These are phyloP conservation scores for Sciaenops ocellatus DNA, from an alignment of 2,797 vertebrate genomes.

Conservation along the genomic window DNA sequence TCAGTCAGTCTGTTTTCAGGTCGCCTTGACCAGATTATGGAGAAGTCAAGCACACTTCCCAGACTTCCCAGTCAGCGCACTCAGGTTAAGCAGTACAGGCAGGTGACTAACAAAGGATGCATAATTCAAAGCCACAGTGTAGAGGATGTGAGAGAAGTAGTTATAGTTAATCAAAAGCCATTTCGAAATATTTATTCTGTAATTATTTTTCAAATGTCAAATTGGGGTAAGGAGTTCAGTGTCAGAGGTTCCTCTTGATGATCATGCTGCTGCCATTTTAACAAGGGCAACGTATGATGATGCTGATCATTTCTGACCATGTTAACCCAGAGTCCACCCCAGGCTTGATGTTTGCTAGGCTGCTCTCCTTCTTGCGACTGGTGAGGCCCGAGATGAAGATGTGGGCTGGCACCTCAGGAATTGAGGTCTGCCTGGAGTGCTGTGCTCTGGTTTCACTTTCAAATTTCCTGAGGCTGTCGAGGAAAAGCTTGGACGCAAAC, in stretches of 20 bases:
- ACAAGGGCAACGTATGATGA: constrained; percentile 45
- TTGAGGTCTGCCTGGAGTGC: constrained; percentile 38
- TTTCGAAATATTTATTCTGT: constrained; percentile 6
- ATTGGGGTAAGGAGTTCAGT: too few relatives aligned
- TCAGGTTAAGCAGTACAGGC: not conserved
- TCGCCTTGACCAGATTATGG: too few relatives aligned
- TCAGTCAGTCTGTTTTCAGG: too few relatives aligned
- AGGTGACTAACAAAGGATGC: not conserved
- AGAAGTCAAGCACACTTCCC: too few relatives aligned
- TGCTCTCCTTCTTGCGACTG: constrained; percentile 40
- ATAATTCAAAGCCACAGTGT: not conserved
- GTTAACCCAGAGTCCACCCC: constrained; percentile 50
- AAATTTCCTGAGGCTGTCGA: constrained; percentile 33
- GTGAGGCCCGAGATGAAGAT: constrained; percentile 43
- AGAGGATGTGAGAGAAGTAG: not conserved
- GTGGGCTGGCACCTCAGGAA: constrained; percentile 42
- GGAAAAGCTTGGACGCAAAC: constrained; percentile 24
- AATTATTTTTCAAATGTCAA: not conserved
- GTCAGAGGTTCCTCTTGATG: not conserved
- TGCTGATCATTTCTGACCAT: constrained; percentile 57
- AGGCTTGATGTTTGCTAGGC: constrained; percentile 40
- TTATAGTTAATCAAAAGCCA: not conserved
- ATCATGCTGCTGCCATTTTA: constrained; percentile 32
- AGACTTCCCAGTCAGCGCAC: too few relatives aligned
- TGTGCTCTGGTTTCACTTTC: constrained; percentile 29